Evolutionary conservation across 2,113 vertebrate genomes (phyloP).

Genomic region (Taurulus bubalis): DNA sequence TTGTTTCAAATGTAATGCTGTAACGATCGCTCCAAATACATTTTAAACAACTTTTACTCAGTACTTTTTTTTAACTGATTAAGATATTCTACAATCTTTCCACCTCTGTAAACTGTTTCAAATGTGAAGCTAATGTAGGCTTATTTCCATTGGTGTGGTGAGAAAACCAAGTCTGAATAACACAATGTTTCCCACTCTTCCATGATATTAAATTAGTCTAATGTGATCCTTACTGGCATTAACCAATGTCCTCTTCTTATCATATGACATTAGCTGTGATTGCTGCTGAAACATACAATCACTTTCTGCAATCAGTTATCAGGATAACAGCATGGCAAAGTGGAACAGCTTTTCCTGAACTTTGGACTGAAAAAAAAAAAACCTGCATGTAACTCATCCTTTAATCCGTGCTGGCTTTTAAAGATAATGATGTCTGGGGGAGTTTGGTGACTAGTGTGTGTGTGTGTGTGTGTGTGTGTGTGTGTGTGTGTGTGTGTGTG

Average conservation of each 20-base stretch:
- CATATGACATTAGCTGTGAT: neutral
- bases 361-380: conserved; percentile 3
- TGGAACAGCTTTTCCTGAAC: conserved; percentile 1
- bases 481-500: conserved; percentile 36
- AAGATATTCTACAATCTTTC: neutral
- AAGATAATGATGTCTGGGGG: conserved; percentile 27
- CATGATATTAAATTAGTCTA: neutral
- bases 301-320: neutral
- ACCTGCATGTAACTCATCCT: conserved; percentile 37
- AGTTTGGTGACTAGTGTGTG: conserved; percentile 28
- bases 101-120: neutral
- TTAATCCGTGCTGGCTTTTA: conserved; percentile 32
- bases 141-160: neutral
- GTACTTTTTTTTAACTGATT: neutral
- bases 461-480: conserved; percentile 30
- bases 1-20: too few relatives aligned
- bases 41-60: too few relatives aligned
- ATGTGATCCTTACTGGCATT: neutral
- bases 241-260: too few relatives aligned
- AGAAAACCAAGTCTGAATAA: neutral
- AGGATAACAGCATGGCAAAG: neutral
- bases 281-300: neutral
- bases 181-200: neutral
- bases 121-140: neutral
- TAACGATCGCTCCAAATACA: too few relatives aligned